Evolutionary conservation across 2,888 invertebrate species (phyloP), one percentile per base, ranked within the genome.

Genomic region (Argynnis bischoffii): DNA sequence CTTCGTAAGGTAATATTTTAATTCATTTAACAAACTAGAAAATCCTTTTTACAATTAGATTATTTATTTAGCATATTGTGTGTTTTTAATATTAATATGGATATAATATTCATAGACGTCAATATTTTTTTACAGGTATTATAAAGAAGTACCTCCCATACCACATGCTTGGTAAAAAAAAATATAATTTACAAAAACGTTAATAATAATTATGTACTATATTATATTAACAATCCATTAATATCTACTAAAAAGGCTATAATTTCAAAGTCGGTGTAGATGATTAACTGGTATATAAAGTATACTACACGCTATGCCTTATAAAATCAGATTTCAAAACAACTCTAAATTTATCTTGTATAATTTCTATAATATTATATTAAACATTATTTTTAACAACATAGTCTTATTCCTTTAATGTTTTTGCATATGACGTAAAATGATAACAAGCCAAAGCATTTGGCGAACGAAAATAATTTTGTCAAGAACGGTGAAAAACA

Each of bases 141-240:
- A 91, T 76, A 92, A 91, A 75, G 90, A 91, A 82, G 90, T 92
- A 2, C 91, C 91, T 16, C 90, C 91, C 8, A 90, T 92, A 41
- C 91, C 90, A 15, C 90, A 84, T 63, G 77, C 85, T 11, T 89
- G 88, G 86, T 86, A 76, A 77, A 31, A 77, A 31, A 26, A 47
- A 35, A 53, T 26, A 16, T 48, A 26, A 55, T 60, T 26, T 18
- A 26, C 6, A 6, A 1, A 15, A 15, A 35, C 14, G 26, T 16
- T 31, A 48, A 21, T 47, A 47, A 59, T 48, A 46, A 59, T 26
- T 48, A n/a, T n/a, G n/a, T n/a, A 48, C 11, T n/a, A 18, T 48
- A 59, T 47, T 59, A 6, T 48, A 59, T 26, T n/a, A 46, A 21
- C 46, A n/a, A 46, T 8, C 18, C 18, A 3, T 26, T 26, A 4